These are phyloP conservation scores for Phataginus tetradactyla DNA, from an alignment of 2,797 vertebrate genomes.

Conservation along the genomic window DNA sequence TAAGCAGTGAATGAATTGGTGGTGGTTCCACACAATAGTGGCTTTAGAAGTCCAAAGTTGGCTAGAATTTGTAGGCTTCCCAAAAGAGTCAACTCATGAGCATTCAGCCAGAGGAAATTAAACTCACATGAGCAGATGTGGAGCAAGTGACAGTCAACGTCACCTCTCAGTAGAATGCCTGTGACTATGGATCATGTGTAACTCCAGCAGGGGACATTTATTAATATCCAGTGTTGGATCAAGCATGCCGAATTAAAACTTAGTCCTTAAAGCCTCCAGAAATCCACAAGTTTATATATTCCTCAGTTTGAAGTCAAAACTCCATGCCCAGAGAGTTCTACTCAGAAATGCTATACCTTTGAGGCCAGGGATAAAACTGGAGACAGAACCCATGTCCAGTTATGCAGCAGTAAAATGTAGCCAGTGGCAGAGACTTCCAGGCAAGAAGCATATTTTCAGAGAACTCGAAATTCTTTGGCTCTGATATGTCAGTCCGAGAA, in stretches of 20 bases:
- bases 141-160: background rate
- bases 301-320: background rate
- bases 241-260: background rate
- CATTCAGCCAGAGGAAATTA: background rate
- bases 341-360: background rate
- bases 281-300: background rate
- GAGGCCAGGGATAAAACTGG: background rate
- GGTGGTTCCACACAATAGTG: background rate
- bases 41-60: background rate
- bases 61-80: background rate
- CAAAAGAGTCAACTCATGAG: background rate
- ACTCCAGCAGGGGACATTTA: background rate
- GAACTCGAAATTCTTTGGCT: background rate
- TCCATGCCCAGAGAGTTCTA: background rate
- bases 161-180: background rate
- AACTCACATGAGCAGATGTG: background rate
- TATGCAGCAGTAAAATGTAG: background rate
- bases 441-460: background rate
- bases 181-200: background rate
- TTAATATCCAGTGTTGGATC: background rate
- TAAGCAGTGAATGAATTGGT: background rate
- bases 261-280: background rate
- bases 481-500: background rate
- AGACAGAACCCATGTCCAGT: background rate
- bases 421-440: background rate